Base-by-base conservation (phyloP, 2,797 vertebrate species). In the Coranthus polyacanthus region DNA sequence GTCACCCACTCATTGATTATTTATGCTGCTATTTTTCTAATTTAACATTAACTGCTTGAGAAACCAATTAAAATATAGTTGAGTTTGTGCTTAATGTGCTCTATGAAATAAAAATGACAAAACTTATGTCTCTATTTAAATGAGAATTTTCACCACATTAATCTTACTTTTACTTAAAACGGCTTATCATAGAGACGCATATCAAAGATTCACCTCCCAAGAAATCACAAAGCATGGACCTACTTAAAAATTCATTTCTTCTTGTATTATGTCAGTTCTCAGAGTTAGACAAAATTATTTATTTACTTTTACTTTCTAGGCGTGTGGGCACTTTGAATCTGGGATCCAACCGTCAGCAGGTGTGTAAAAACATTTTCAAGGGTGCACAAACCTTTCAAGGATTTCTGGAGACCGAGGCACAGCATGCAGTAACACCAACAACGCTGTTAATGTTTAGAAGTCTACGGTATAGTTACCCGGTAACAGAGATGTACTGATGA, bases 21-120 rank as follows among this genome's bases (percentile, higher is more conserved):
- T 51, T 63, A 71, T 57, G 68, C 42, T 42, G 15, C 53, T 77
- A 70, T 80, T 69, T 71, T 71, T 78, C 45, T 57, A 46, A 68
- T 79, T 79, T 68, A 67, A 45, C 56, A 68, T 79, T 77, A 64
- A 51, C 11, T 3, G 51, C 61, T 75, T 52, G 44, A 72, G 42
- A 75, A 76, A 56, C 45, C 53, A 79, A 75, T 84, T 82, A 64
- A 57, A 75, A 73, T 47, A 15, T 16, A 42, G 32, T 24, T 12
- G 41, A 41, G 18, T 70, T 54, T 64, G 42, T 52, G 42, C 37
- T 56, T 71, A 78, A 73, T 75, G 71, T 63, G 49, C 54, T 70
- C 60, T 24, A 41, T 68, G 56, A 64, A 66, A 68, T 41, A 51
- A 56, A 78, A 43, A 15, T 29, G 24, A 55, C 22, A 53, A n/a